A percentile compares a stretch with the other conserved stretches of the same genome.
These are phyloP conservation scores for Orthosia gracilis DNA, from an alignment of 2,888 invertebrate species.

Conservation along the genomic window DNA sequence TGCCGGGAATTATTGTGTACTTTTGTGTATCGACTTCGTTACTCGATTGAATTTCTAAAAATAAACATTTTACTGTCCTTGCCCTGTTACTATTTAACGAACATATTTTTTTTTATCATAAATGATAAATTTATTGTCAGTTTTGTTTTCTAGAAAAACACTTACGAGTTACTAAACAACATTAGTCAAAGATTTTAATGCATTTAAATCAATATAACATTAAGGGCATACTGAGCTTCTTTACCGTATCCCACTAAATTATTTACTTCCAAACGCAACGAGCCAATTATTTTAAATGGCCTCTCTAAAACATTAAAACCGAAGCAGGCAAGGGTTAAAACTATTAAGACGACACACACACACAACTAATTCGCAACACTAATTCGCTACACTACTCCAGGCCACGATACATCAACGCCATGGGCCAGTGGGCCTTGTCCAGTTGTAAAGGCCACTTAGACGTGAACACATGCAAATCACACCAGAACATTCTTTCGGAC, in stretches of 20 bases:
- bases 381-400: slow-evolving; percentile 56
- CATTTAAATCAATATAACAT: neutral
- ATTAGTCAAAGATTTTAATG: neutral
- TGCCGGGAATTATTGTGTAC: slow-evolving; percentile 27
- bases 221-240: neutral
- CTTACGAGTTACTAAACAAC: neutral
- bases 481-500: slow-evolving; percentile 83
- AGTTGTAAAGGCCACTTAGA: slow-evolving; percentile 74
- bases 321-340: slow-evolving; percentile 40
- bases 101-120: neutral
- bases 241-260: slow-evolving; percentile 10
- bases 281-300: slow-evolving; percentile 44
- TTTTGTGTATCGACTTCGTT: slow-evolving; percentile 25
- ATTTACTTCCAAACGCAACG: slow-evolving; percentile 11
- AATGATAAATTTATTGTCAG: too few relatives aligned
- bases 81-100: neutral
- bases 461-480: slow-evolving; percentile 86
- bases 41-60: neutral
- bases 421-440: slow-evolving; percentile 58
- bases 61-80: neutral
- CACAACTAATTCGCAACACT: slow-evolving; percentile 59
- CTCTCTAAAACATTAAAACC: slow-evolving; percentile 42
- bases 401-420: slow-evolving; percentile 64
- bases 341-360: slow-evolving; percentile 54
- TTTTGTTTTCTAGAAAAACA: neutral